Evolutionary conservation across 2,888 invertebrate genomes (phyloP).

Genomic region (Eupithecia vulgata): DNA sequence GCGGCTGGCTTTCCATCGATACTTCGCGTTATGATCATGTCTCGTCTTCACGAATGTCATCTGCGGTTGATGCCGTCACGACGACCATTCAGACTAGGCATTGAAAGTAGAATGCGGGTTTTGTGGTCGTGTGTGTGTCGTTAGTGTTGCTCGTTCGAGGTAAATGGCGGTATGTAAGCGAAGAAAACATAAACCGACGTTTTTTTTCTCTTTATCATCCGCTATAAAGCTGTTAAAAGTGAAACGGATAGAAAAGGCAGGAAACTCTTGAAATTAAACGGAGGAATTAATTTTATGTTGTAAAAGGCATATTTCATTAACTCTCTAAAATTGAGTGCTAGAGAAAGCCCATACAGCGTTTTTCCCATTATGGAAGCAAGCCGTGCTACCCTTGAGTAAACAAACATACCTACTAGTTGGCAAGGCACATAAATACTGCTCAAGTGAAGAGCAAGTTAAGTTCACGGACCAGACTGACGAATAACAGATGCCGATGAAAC

Average conservation of each 20-base stretch:
- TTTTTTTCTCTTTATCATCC: neutral
- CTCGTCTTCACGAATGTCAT: constrained; percentile 48
- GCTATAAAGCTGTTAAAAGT: constrained; percentile 9
- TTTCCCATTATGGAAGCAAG: neutral
- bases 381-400: neutral
- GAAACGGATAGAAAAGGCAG: constrained; percentile 16
- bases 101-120: constrained; percentile 21
- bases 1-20: constrained; percentile 48
- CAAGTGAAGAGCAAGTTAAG: neutral
- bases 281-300: neutral
- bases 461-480: constrained; percentile 18
- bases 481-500: constrained; percentile 24
- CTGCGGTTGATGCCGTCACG: constrained; percentile 51
- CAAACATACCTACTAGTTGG: neutral
- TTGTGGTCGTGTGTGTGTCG: too few relatives aligned
- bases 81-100: constrained; percentile 26
- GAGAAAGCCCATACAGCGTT: neutral
- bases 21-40: constrained; percentile 45
- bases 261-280: neutral
- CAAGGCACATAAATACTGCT: neutral
- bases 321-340: neutral
- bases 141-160: constrained; percentile 16
- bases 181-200: constrained; percentile 12
- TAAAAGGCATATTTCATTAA: neutral
- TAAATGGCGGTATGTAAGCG: constrained; percentile 14